Evolutionary conservation across 2,888 invertebrate genomes (phyloP).

Genomic region (Rapana venosa): DNA sequence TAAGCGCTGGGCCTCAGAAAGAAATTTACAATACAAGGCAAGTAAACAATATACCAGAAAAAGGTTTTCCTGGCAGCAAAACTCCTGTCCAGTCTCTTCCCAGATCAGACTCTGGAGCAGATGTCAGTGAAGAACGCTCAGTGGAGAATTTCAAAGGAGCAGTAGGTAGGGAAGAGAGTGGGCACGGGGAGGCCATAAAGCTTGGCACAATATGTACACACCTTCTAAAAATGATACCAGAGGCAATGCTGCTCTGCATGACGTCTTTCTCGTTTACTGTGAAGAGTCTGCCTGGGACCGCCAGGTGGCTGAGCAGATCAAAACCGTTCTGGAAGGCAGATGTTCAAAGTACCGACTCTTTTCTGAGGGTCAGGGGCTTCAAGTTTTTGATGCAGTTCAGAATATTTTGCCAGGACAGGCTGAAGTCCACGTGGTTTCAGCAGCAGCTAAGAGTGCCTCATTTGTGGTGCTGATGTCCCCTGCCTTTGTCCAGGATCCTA

Average conservation of each 20-base stretch:
- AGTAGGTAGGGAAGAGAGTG: not conserved
- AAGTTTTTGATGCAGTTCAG: not conserved
- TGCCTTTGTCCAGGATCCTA: not conserved
- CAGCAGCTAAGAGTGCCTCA: not conserved
- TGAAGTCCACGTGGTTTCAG: not conserved
- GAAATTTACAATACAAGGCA: too few species aligned
- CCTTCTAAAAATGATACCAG: not conserved
- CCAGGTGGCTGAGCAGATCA: not conserved
- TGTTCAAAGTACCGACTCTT: not conserved
- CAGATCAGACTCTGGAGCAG: too few species aligned
- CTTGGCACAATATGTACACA: not conserved
- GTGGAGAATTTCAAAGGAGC: too few species aligned
- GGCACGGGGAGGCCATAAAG: not conserved
- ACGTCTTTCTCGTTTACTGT: conserved; percentile 14
- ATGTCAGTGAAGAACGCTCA: too few species aligned
- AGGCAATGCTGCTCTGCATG: not conserved
- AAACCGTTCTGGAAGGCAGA: conserved; percentile 1
- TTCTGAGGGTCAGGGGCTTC: not conserved
- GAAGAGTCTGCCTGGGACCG: conserved; percentile 1
- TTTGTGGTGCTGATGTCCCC: conserved; percentile 2
- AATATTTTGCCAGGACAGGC: not conserved
- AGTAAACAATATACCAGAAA: too few species aligned
- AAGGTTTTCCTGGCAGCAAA: too few species aligned
- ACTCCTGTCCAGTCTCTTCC: too few species aligned
- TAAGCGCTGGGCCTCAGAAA: not conserved